A percentile compares a stretch with the other conserved stretches of the same genome.
Evolutionary conservation across 2,797 vertebrate species (phyloP).

Genomic region (Tinamus major): DNA sequence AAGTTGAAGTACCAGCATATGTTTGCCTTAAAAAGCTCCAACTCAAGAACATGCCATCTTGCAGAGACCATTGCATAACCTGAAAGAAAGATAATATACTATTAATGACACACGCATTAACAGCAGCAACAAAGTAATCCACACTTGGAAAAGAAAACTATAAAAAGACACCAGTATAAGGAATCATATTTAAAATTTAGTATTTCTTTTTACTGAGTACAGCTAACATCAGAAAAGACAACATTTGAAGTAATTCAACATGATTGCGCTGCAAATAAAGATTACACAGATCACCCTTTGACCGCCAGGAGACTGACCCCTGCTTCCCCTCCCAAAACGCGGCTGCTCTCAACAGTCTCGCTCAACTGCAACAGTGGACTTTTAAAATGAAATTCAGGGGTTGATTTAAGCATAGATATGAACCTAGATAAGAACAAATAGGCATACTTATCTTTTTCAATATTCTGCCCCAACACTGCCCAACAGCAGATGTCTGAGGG

Average conservation of each 20-base stretch:
- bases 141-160: not conserved
- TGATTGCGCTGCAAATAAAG: not conserved
- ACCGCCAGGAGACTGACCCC: not conserved
- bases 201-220: not conserved
- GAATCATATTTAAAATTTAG: not conserved
- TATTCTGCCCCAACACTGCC: not conserved
- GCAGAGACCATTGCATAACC: slow-evolving; percentile 99
- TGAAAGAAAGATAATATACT: slow-evolving; percentile 61
- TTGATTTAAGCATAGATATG: not conserved
- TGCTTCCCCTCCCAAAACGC: not conserved
- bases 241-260: not conserved
- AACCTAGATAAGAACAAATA: not conserved
- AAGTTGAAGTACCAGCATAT: slow-evolving; percentile 92
- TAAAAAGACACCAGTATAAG: not conserved
- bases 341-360: not conserved
- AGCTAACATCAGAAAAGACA: not conserved
- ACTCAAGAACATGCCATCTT: slow-evolving; percentile 94
- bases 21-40: slow-evolving; percentile 95
- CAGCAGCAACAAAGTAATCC: not conserved
- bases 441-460: not conserved
- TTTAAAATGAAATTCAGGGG: not conserved
- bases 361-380: not conserved
- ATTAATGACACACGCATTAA: not conserved
- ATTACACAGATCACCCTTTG: not conserved
- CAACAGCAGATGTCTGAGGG: not conserved